These are phyloP conservation scores for Hylaeus anthracinus DNA, from an alignment of 1,140 invertebrate genomes.

Conservation along the genomic window DNA sequence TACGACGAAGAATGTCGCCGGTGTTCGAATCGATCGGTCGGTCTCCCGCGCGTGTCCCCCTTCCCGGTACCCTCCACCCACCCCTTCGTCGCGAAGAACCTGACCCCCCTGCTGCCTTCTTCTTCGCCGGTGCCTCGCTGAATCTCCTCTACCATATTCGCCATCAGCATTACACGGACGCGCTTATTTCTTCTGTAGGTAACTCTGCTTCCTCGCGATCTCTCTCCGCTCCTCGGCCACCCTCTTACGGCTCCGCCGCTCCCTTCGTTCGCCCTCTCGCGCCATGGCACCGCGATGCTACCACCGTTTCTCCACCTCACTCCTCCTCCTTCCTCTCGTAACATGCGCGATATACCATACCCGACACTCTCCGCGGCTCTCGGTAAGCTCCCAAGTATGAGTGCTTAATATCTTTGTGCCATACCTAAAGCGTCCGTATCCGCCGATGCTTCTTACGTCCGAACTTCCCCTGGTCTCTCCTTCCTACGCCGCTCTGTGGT, in stretches of 20 bases:
- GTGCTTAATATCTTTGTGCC: constrained; percentile 69
- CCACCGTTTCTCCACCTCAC: constrained; percentile 53
- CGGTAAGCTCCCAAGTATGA: constrained; percentile 55
- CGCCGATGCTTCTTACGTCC: constrained; percentile 52
- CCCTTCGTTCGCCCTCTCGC: constrained; percentile 23
- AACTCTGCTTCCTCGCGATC: constrained; percentile 70
- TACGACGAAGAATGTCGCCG: constrained; percentile 76
- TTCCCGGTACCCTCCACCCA: not conserved
- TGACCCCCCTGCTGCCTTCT: constrained; percentile 40
- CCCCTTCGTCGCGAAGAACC: constrained; percentile 26
- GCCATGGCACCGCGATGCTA: constrained; percentile 26
- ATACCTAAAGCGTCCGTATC: constrained; percentile 56
- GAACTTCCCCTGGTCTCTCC: constrained; percentile 42
- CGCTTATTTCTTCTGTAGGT: constrained; percentile 79
- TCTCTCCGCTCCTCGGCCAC: constrained; percentile 60
- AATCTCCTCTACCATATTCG: constrained; percentile 75
- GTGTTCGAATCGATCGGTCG: constrained; percentile 77
- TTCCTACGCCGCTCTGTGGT: not conserved
- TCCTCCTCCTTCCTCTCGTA: constrained; percentile 6
- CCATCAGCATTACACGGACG: constrained; percentile 78
- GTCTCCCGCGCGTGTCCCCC: constrained; percentile 59
- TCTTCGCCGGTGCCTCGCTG: constrained; percentile 52
- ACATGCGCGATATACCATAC: constrained; percentile 43
- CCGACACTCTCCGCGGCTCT: constrained; percentile 51
- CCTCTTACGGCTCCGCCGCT: constrained; percentile 44